Percentiles rank a stretch among this genome's conserved stretches.
phyloP scores from a whole-genome alignment of 92 coral and sea anemone genomes.

The Phymanthus crucifer region DNA sequence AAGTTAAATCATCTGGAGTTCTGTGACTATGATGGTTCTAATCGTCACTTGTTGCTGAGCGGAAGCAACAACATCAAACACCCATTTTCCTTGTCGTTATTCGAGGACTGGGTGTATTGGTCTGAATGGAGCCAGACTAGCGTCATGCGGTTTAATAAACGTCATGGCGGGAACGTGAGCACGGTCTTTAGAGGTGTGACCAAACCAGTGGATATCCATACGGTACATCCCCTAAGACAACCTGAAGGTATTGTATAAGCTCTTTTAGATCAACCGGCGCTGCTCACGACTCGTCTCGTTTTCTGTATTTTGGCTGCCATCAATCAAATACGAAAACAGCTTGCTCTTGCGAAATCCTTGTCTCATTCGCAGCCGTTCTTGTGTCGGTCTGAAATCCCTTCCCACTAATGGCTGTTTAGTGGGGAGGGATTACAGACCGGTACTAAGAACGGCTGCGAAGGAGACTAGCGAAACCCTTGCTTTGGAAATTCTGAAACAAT shows the following conservation, averaged over 20 bases:
- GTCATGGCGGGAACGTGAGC: slow-evolving; percentile 61
- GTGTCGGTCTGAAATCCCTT: too few species aligned
- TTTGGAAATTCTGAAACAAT: too few species aligned
- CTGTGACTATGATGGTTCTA: slow-evolving; percentile 81
- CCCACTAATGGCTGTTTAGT: too few species aligned
- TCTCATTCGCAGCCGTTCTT: too few species aligned
- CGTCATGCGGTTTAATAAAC: slow-evolving; percentile 58
- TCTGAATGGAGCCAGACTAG: slow-evolving; percentile 70
- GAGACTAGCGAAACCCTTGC: too few species aligned
- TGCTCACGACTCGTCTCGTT: too few species aligned
- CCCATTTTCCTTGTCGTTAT: slow-evolving; percentile 75
- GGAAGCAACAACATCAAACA: slow-evolving; percentile 42
- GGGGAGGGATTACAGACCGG: too few species aligned
- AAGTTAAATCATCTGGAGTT: slow-evolving; percentile 62
- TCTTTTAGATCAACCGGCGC: too few species aligned
- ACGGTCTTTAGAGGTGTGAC: slow-evolving; percentile 34
- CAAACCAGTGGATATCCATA: slow-evolving; percentile 78
- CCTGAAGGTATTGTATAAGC: slow-evolving; percentile 96
- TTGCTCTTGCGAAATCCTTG: too few species aligned
- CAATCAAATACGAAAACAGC: too few species aligned
- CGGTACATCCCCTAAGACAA: slow-evolving; percentile 90
- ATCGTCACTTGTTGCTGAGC: slow-evolving; percentile 60
- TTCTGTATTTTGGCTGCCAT: too few species aligned
- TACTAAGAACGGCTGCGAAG: too few species aligned
- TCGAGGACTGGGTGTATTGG: slow-evolving; percentile 87